phyloP scores from a whole-genome alignment of 1,140 invertebrate genomes.

The Pseudoatta argentina region DNA sequence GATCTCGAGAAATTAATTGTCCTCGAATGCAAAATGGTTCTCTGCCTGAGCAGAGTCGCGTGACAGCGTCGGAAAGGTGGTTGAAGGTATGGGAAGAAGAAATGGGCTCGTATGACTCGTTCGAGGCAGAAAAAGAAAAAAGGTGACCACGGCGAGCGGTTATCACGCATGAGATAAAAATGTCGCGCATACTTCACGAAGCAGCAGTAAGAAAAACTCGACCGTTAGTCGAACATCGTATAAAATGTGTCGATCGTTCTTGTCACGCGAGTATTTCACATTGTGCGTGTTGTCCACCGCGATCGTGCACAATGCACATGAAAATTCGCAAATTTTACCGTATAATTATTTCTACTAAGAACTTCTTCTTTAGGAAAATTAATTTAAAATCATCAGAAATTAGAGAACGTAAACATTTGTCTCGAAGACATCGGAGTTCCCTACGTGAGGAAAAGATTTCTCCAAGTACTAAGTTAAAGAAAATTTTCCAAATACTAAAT shows the following conservation, averaged over 20 bases:
- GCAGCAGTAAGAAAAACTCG: constrained; percentile 11
- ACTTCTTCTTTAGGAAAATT: neutral
- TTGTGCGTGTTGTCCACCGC: constrained; percentile 22
- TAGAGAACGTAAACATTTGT: neutral
- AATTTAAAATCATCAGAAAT: neutral
- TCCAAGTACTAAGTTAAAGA: neutral
- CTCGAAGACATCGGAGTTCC: neutral
- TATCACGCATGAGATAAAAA: constrained; percentile 56
- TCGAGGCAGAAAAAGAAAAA: neutral
- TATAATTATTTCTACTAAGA: neutral
- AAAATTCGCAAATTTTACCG: constrained; percentile 14
- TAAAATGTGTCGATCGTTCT: constrained; percentile 59
- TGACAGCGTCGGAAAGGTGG: constrained; percentile 39
- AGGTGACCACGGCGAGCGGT: constrained; percentile 21
- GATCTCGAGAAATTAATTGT: constrained; percentile 37
- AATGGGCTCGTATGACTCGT: constrained; percentile 19
- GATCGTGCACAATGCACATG: neutral
- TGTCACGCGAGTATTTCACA: constrained; percentile 63
- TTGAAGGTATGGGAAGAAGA: constrained; percentile 33
- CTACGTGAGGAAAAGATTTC: neutral
- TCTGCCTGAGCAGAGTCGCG: constrained; percentile 46
- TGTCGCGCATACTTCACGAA: constrained; percentile 45
- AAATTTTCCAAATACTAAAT: neutral
- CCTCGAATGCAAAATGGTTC: constrained; percentile 47
- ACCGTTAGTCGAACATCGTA: constrained; percentile 53